Evolutionary conservation across 2,797 vertebrate genomes (phyloP), one percentile per base, ranked within the genome.

Genomic region (Ispidina picta): DNA sequence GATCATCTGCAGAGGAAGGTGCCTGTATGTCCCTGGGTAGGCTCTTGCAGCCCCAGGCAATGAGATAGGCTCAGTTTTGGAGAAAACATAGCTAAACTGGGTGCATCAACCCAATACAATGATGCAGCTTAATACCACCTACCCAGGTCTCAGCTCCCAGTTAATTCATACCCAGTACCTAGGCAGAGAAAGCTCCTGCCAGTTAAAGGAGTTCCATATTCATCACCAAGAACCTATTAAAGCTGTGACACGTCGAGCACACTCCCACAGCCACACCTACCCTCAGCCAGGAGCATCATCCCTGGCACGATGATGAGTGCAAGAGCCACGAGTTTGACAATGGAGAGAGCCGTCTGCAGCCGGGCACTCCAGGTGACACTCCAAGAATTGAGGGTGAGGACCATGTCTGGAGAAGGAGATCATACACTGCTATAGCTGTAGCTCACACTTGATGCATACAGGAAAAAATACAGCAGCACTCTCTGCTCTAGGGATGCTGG

Each of bases 311-410:
- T 97, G 94, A 97, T 96, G 85, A 97, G 95, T 0, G 65, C 59
- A 1, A 97, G 92, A 20, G 97, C 97, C 63, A 93, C 62, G 41
- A 97, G 82, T 39, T 97, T 97, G 80, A 97, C 3, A 1, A 96
- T 0, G 1, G 96, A 96, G 75, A 97, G 96, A 54, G 86, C 74
- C 0, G 72, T 96, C 93, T 97, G 97, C 84, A 97, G 68, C 58
- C 93, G 84, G 25, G 96, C 96, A 1, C 96, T 97, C 97, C 97
- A 97, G 89, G 92, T 97, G 90, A 97, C 97, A 0, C 97, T 97
- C 96, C 96, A 97, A 51, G 94, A 96, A 16, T 97, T 97, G 86
- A 97, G 93, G 78, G 93, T 86, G 26, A 97, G 95, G 58, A 97
- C 96, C 18, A 1, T 73, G 25, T 96, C 96, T 97, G 94, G 28